A percentile compares a stretch with the other conserved stretches of the same genome.
Conservation (phyloP, 1,140 invertebrate genomes). For the Prorops nasuta region DNA sequence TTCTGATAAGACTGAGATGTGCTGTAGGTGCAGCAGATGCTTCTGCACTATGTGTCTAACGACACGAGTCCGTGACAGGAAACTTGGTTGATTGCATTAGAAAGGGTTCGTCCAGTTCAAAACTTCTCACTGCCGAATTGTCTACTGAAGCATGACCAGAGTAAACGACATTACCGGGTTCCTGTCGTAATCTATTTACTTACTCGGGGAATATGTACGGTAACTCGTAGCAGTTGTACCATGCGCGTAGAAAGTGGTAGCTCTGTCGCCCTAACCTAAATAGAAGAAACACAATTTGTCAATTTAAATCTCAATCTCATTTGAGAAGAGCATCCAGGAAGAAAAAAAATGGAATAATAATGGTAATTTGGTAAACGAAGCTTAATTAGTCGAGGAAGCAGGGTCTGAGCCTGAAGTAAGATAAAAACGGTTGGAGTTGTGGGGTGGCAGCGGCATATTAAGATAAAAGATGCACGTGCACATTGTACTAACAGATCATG, state of each 20-base stretch:
- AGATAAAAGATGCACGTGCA: slow-evolving; percentile 1
- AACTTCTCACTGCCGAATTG: slow-evolving; percentile 23
- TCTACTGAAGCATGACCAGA: slow-evolving; percentile 12
- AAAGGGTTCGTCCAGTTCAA: slow-evolving; percentile 14
- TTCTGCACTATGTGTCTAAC: too few relatives aligned
- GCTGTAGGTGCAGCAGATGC: too few relatives aligned
- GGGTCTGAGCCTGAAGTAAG: background rate
- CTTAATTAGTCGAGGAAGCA: too few relatives aligned
- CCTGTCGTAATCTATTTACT: slow-evolving; percentile 16
- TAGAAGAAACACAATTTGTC: too few relatives aligned
- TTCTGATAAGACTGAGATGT: too few relatives aligned
- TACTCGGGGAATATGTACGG: background rate
- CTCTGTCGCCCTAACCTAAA: too few relatives aligned
- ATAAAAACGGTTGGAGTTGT: background rate
- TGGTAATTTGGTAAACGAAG: too few relatives aligned
- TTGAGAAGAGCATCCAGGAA: too few relatives aligned
- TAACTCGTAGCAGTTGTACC: too few relatives aligned
- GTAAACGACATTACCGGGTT: slow-evolving; percentile 23
- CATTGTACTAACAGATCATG: slow-evolving; percentile 44
- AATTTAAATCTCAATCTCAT: too few relatives aligned
- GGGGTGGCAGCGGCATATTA: background rate
- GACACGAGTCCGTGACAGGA: slow-evolving; percentile 3
- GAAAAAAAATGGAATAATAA: too few relatives aligned
- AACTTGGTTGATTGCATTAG: slow-evolving; percentile 32
- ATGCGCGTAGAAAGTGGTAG: too few relatives aligned